Conservation (phyloP, 2,888 invertebrate species). For the Agrilus biguttatus region DNA sequence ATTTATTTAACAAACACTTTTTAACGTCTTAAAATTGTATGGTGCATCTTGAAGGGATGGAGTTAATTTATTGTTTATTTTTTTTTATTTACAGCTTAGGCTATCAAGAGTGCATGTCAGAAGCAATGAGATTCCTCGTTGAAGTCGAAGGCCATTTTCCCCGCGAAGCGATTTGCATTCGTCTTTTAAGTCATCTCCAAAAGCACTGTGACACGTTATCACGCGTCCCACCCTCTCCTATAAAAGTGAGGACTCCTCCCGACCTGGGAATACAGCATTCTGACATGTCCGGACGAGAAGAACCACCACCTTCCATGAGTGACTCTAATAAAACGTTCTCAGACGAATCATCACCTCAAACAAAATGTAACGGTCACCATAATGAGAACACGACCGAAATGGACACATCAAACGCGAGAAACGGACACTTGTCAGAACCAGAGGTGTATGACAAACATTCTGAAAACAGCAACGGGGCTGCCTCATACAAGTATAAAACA, state of each 20-base stretch:
- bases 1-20: too few species aligned
- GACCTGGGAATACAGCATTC: not conserved
- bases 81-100: conserved; percentile 42
- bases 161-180: conserved; percentile 67
- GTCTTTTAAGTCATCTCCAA: conserved; percentile 69
- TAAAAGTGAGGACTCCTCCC: not conserved
- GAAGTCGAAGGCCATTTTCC: conserved; percentile 71
- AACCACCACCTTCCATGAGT: not conserved
- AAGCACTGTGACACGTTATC: conserved; percentile 60
- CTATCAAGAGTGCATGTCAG: conserved; percentile 82
- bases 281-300: not conserved
- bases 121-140: conserved; percentile 77
- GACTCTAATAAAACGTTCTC: not conserved
- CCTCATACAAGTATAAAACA: conserved; percentile 87
- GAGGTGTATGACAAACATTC: conserved; percentile 18
- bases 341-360: not conserved
- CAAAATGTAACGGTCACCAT: not conserved
- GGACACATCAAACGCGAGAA: conserved; percentile 25
- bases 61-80: not conserved
- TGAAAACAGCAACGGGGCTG: conserved; percentile 16
- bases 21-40: too few species aligned
- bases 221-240: conserved; percentile 10
- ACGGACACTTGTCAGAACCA: conserved; percentile 30
- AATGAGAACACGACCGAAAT: conserved; percentile 25
- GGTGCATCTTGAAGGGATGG: too few species aligned